phyloP scores from a whole-genome alignment of 2,113 vertebrate species.

The Dasypus novemcinctus region DNA sequence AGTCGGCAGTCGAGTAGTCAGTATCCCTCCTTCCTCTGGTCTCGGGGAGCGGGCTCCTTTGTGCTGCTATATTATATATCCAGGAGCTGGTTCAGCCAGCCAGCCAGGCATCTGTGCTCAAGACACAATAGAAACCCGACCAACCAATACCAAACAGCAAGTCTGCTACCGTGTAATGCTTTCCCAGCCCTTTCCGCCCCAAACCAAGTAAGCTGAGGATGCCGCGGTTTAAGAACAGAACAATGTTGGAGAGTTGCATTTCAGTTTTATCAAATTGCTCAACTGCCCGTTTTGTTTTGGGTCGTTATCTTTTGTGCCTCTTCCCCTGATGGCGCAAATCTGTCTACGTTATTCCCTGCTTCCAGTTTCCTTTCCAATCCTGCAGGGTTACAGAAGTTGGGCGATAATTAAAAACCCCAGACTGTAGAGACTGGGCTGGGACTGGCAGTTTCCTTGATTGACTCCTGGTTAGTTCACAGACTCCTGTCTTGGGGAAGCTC shows the following conservation, averaged over 20 bases:
- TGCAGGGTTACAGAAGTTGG: no score
- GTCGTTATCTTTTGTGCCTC: neutral
- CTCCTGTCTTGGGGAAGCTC: neutral
- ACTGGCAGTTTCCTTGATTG: neutral
- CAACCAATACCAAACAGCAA: neutral
- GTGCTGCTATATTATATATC: neutral
- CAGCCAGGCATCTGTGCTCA: neutral
- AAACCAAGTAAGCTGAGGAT: neutral
- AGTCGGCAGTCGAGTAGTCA: neutral
- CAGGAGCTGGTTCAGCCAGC: neutral
- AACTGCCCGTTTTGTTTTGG: constrained; percentile 19
- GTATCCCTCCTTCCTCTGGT: neutral
- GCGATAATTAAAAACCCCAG: neutral
- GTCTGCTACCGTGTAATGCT: neutral
- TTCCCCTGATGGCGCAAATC: fast-evolving
- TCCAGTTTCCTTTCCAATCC: neutral
- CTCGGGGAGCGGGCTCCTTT: neutral
- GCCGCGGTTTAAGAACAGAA: neutral
- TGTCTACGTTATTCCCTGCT: neutral
- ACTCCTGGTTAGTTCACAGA: neutral
- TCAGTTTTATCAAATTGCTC: neutral
- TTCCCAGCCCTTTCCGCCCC: neutral
- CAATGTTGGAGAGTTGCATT: neutral
- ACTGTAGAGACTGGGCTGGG: neutral
- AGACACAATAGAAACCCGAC: neutral